phyloP scores from a whole-genome alignment of 2,888 invertebrate species.

The Ophioninae sp. region DNA sequence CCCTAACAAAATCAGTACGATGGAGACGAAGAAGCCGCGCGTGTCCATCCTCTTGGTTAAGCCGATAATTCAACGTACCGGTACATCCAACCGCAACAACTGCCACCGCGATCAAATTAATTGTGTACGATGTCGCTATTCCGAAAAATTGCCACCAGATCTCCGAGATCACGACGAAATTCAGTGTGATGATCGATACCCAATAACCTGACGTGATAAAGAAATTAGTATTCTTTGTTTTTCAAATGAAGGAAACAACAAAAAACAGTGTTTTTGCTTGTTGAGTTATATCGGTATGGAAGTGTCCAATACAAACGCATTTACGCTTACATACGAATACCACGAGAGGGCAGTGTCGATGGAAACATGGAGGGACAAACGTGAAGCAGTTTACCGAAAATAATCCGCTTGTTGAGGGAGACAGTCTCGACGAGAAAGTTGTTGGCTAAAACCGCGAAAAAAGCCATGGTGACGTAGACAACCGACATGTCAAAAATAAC shows the following conservation, averaged over 20 bases:
- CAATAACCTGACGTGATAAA: conserved; percentile 85
- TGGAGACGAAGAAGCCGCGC: background rate
- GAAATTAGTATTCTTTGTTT: background rate
- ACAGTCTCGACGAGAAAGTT: conserved; percentile 92
- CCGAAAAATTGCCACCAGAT: conserved; percentile 93
- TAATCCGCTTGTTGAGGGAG: conserved; percentile 91
- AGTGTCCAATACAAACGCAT: too few relatives aligned
- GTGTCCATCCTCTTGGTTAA: background rate
- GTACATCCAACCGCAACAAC: conserved; percentile 94
- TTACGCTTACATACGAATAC: background rate
- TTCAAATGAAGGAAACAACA: too few relatives aligned
- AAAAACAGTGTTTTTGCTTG: too few relatives aligned
- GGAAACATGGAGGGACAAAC: background rate
- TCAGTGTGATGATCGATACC: conserved; percentile 90
- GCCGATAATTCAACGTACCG: conserved; percentile 79
- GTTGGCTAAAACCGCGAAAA: conserved; percentile 92
- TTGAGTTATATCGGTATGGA: too few relatives aligned
- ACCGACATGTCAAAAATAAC: conserved; percentile 96
- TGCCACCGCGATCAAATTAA: conserved; percentile 92
- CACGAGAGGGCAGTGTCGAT: background rate
- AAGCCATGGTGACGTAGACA: conserved; percentile 95
- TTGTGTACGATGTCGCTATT: conserved; percentile 89
- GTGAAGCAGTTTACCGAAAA: conserved; percentile 86
- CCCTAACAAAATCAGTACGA: background rate
- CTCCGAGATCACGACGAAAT: conserved; percentile 93